Evolutionary conservation across 92 coral and sea anemone species (phyloP), one percentile per base, ranked within the genome.

Genomic region (Micromussa lordhowensis): DNA sequence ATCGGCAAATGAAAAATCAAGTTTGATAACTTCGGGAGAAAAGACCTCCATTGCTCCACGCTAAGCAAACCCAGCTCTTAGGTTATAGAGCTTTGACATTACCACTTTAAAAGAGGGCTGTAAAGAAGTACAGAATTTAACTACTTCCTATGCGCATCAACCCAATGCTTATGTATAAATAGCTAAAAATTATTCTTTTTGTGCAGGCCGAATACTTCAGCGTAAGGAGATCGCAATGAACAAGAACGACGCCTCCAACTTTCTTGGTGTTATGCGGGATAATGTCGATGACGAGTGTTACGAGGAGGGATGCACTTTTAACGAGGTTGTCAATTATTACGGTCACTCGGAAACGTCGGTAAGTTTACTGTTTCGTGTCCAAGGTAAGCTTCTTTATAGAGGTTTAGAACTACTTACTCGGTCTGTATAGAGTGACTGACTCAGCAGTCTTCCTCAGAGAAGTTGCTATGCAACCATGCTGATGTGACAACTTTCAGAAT

Each of bases 261-360:
- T 86, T 68, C 64, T 86, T 49, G 68, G 54, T 11, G 1, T 61
- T 12, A 53, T 82, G 24, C 77, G 84, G 73, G 36, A 31, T 68
- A 49, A 81, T 32, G 83, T 89, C 15, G 61, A 89, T 36, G 55
- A 83, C 28, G 92, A 89, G 66, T 89, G 92, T 35, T 89, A 89
- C 77, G 92, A 89, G 24, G 92, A 89, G 61, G 84, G 79, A 0
- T 89, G 92, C 51, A 69, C 32, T 0, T 89, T 89, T 83, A 26
- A 6, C 10, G 92, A 89, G 80, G 88, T 89, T 68, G 84, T 78
- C 1, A 30, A 83, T 16, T 72, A 77, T 26, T 89, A 61, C 63
- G 92, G 92, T 13, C 22, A 83, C 35, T 57, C 83, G 29, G 88
- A 89, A 68, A 66, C 83, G 54, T 63, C 92, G 92, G 92, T 89